phyloP scores from a whole-genome alignment of 2,113 vertebrate species.

The Percina caprodes region DNA sequence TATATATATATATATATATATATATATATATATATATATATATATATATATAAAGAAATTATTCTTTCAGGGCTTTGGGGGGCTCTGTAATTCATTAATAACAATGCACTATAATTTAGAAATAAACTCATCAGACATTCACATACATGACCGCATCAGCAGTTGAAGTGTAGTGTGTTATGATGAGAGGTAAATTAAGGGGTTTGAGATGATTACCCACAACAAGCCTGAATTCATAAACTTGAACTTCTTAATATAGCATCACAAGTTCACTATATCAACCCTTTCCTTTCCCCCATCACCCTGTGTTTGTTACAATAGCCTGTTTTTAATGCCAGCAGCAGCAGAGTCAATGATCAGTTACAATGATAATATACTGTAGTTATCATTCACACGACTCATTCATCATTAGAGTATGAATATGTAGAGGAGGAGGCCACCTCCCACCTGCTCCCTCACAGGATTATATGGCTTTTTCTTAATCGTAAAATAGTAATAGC shows the following conservation, averaged over 20 bases:
- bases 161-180: conserved; percentile 5
- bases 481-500: conserved; percentile 31
- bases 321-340: conserved; percentile 4
- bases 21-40: too few species aligned
- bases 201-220: conserved; percentile 19
- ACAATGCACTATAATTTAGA: neutral
- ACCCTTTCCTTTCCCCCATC: neutral
- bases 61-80: neutral
- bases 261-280: neutral
- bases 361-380: conserved; percentile 2
- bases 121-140: neutral
- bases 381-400: conserved; percentile 22
- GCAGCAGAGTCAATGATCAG: conserved; percentile 7
- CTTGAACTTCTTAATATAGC: neutral
- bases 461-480: conserved; percentile 66
- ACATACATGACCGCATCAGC: conserved; percentile 2
- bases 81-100: neutral
- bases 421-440: conserved; percentile 27
- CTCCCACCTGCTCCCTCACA: conserved; percentile 36
- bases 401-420: conserved; percentile 26
- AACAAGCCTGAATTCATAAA: conserved; percentile 14
- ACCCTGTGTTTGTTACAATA: neutral
- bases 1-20: too few species aligned
- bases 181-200: conserved; percentile 33
- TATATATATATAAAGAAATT: neutral